Percentiles rank a stretch among this genome's conserved stretches.
Evolutionary conservation across 2,888 invertebrate species (phyloP).

Genomic region (Blera fallax): DNA sequence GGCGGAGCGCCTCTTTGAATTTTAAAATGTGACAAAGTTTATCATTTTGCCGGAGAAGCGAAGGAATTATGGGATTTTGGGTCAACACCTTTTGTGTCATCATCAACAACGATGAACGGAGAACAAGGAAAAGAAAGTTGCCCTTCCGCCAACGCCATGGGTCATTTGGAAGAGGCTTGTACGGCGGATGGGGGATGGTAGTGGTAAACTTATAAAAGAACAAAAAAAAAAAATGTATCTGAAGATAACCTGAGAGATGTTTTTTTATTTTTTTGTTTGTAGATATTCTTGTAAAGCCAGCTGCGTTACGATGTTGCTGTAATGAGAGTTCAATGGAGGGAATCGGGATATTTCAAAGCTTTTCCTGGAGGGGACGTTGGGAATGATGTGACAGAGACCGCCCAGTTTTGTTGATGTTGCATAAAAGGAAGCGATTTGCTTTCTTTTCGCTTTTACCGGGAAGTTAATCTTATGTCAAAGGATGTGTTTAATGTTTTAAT

Average conservation of each 20-base stretch:
- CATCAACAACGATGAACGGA: constrained; percentile 65
- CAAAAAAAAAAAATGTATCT: constrained; percentile 18
- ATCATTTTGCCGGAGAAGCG: constrained; percentile 48
- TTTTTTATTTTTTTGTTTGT: neutral
- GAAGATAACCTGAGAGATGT: constrained; percentile 12
- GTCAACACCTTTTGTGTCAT: constrained; percentile 72
- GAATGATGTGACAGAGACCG: constrained; percentile 29
- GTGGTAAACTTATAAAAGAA: neutral
- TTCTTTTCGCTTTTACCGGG: neutral
- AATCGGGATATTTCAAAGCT: constrained; percentile 46
- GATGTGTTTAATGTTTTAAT: constrained; percentile 20
- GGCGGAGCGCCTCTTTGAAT: constrained; percentile 53
- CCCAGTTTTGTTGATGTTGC: constrained; percentile 6
- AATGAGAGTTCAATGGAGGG: constrained; percentile 67
- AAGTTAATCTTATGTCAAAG: constrained; percentile 18
- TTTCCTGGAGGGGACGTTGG: constrained; percentile 2
- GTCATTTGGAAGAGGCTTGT: constrained; percentile 43
- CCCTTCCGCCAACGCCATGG: constrained; percentile 36
- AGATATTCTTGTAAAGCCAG: constrained; percentile 28
- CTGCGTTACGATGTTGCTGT: constrained; percentile 46
- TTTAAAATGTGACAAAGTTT: constrained; percentile 67
- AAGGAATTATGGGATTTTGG: constrained; percentile 69
- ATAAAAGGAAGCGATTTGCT: constrained; percentile 43
- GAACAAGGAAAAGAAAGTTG: constrained; percentile 27
- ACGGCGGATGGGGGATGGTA: neutral